Base-by-base conservation (phyloP, 2,797 vertebrate species). In the Valencia hispanica region DNA sequence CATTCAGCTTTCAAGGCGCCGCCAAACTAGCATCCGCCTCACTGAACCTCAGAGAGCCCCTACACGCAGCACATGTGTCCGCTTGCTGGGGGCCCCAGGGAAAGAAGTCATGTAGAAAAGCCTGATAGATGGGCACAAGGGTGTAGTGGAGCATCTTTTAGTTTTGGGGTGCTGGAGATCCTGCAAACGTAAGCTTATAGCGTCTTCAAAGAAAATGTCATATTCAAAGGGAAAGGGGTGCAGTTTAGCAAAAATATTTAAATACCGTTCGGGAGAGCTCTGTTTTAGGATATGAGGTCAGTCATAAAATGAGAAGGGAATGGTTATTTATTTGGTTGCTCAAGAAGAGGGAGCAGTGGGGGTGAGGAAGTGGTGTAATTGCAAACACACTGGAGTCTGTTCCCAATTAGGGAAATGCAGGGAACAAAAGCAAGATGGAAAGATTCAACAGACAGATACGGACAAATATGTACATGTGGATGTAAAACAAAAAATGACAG, bases 311-410 rank as follows among this genome's bases (percentile, higher is more conserved):
- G 70, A 85, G 73, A 88, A 86, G 63, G 41, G 70, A 27, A 77
- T 70, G 87, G 81, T 84, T 92, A 25, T 90, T 92, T 86, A 80
- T 84, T 75, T 53, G 80, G 79, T 84, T 84, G 79, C 85, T 81
- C 55, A 79, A 81, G 84, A 82, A 69, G 80, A 85, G 73, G 71
- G 70, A 78, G 79, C 74, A 70, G 85, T 78, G 86, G 87, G 87
- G 89, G 92, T 59, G 84, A 94, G 94, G 93, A 95, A 95, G 93
- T 89, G 80, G 82, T 55, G 88, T 93, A 94, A 94, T 95, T 94
- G 91, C 93, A 93, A 92, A 93, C 91, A 93, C 92, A 90, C 91
- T 74, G 70, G 70, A 83, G 88, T 89, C 92, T 95, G 95, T 92
- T 92, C 88, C 92, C 93, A 88, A 94, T 95, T 95, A 95, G 81